Evolutionary conservation across 2,888 invertebrate species (phyloP).

Genomic region (Fragum fragum): DNA sequence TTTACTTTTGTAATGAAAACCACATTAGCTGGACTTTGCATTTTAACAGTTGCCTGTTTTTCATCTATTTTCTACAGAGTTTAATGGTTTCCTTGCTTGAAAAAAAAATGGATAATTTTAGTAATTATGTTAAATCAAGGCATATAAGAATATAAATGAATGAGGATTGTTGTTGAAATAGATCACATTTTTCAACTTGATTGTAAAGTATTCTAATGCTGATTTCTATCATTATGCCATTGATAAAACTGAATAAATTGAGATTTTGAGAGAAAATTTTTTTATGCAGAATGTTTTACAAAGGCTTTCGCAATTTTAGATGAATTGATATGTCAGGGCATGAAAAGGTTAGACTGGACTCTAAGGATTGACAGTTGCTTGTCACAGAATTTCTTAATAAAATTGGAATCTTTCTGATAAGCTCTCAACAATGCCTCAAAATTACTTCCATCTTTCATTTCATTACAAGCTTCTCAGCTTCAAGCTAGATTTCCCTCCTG

Average conservation of each 20-base stretch:
- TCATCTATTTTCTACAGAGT: too few relatives aligned
- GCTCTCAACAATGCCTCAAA: not conserved
- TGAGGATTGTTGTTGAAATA: too few relatives aligned
- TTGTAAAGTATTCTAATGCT: too few relatives aligned
- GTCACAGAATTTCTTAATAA: not conserved
- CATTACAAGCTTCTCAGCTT: conserved; percentile 42
- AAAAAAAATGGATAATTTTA: too few relatives aligned
- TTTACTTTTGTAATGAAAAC: not conserved
- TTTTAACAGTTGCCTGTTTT: not conserved
- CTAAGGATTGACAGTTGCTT: not conserved
- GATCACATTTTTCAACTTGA: too few relatives aligned
- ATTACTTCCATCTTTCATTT: not conserved
- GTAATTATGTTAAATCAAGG: too few relatives aligned
- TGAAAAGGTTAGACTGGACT: not conserved
- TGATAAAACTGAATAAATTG: too few relatives aligned
- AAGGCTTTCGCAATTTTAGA: not conserved
- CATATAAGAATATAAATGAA: too few relatives aligned
- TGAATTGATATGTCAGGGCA: not conserved
- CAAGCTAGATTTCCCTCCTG: conserved; percentile 59
- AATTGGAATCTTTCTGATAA: not conserved
- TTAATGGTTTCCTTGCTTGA: too few relatives aligned
- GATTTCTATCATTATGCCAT: too few relatives aligned
- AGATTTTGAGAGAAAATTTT: too few relatives aligned
- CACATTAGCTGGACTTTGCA: not conserved
- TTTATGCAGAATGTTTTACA: too few relatives aligned